Base-by-base conservation (phyloP, 2,888 invertebrate species). In the Apamea monoglypha region DNA sequence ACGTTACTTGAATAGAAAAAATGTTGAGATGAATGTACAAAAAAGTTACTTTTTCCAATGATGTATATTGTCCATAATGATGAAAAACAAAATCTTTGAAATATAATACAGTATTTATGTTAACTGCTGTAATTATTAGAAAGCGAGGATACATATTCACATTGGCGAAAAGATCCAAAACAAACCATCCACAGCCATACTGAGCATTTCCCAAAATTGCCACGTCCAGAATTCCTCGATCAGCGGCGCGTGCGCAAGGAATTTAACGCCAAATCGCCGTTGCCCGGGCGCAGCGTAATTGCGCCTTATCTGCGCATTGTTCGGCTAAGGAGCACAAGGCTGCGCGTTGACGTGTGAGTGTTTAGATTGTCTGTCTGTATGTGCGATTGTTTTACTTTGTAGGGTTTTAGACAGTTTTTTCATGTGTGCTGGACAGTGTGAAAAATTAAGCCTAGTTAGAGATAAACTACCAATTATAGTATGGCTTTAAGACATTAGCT, bases 231-330 rank as follows among this genome's bases (percentile, higher is more conserved):
- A 18, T 68, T 84, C 61, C 10, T 32, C 50, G 47, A 63, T 83
- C 72, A 44, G 61, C 68, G 88, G 92, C 92, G 91, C 91, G 91
- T 92, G 93, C 93, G 91, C 92, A 88, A 89, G 94, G 96, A 96
- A 96, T 96, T 94, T 95, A 95, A 94, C 96, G 95, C 95, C 95
- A 93, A 95, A 95, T 95, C 95, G 94, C 90, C 92, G 90, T 90
- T 89, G 92, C 92, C 90, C 91, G 90, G 92, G 94, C 94, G 94
- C 94, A 92, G 91, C 89, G 96, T 96, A 96, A 96, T 96, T 96
- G 96, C 93, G 90, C 93, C 96, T 96, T 96, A 96, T 96, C 96
- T 93, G 94, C 92, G 94, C 95, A 96, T 96, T 96, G 96, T 96
- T 95, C 94, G 92, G 91, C 92, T 93, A 95, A 95, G 93, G 93